Conservation (phyloP, 2,113 vertebrate genomes). For the Phoenicopterus ruber region DNA sequence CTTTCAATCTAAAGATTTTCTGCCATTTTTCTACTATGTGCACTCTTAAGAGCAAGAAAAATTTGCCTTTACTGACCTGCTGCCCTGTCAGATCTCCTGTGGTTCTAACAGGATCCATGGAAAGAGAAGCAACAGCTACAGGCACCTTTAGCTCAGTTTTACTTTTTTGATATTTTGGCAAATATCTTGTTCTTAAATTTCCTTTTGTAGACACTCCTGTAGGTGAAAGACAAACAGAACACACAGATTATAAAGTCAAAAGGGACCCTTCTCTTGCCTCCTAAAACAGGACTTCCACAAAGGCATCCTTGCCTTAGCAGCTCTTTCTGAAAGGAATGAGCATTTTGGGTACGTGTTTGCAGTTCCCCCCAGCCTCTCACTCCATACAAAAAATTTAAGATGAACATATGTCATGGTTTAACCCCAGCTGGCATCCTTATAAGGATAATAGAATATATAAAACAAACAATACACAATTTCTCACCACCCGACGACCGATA, state of each 20-base stretch:
- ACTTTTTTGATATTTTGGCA: constrained; percentile 13
- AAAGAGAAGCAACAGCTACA: constrained; percentile 9
- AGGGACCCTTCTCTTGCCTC: neutral
- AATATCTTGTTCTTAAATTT: constrained; percentile 55
- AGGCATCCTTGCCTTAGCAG: neutral
- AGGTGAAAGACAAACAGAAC: constrained; percentile 38
- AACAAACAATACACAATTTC: too few species aligned
- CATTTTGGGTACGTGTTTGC: neutral
- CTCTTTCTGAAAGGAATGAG: neutral
- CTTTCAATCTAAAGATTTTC: neutral
- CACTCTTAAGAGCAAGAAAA: neutral
- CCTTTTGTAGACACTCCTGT: constrained; percentile 71
- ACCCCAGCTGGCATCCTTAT: too few species aligned
- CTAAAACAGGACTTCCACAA: neutral
- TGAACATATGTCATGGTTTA: too few species aligned
- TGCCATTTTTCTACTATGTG: neutral
- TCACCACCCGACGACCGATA: too few species aligned
- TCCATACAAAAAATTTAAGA: neutral
- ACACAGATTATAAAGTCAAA: neutral
- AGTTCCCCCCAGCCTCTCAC: neutral
- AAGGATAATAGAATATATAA: too few species aligned
- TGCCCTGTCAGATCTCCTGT: constrained; percentile 14
- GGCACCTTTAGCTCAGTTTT: constrained; percentile 60
- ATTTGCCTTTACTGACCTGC: constrained; percentile 61
- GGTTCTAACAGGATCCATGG: constrained; percentile 48